Evolutionary conservation across 2,888 invertebrate genomes (phyloP).

Genomic region (Stenolophus ochropezus): DNA sequence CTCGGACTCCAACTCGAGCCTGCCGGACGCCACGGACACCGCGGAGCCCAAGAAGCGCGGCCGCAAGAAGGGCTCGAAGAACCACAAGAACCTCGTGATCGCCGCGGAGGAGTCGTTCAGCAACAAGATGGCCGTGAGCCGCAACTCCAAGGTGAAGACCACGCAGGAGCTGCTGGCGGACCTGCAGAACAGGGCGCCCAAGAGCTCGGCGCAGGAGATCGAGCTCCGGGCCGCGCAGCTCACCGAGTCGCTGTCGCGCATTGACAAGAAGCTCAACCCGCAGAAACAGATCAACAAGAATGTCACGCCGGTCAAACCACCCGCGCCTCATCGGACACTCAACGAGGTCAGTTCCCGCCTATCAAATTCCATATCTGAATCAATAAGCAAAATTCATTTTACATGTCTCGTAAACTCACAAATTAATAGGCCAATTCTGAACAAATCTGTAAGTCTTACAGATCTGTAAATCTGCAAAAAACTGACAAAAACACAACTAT

Average conservation of each 20-base stretch:
- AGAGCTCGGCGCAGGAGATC: conserved; percentile 17
- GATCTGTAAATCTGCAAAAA: too few relatives aligned
- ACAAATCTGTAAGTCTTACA: too few relatives aligned
- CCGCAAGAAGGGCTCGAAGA: conserved; percentile 77
- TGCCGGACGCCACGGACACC: conserved; percentile 67
- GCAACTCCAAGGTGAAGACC: conserved; percentile 81
- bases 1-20: conserved; percentile 75
- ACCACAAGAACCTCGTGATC: conserved; percentile 73
- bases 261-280: conserved; percentile 70
- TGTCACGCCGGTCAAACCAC: conserved; percentile 30
- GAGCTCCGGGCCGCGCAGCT: conserved; percentile 70
- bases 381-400: background rate
- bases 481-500: too few relatives aligned
- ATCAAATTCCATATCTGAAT: too few relatives aligned
- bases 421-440: too few relatives aligned
- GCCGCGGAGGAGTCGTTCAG: conserved; percentile 76
- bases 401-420: too few relatives aligned
- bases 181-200: conserved; percentile 74
- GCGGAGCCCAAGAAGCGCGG: conserved; percentile 76
- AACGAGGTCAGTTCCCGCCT: conserved; percentile 66
- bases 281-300: conserved; percentile 55
- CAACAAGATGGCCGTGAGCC: conserved; percentile 77
- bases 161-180: conserved; percentile 89
- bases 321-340: conserved; percentile 64
- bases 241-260: conserved; percentile 71